Conservation (phyloP, 23 tunicate species). For the Styela clava region DNA sequence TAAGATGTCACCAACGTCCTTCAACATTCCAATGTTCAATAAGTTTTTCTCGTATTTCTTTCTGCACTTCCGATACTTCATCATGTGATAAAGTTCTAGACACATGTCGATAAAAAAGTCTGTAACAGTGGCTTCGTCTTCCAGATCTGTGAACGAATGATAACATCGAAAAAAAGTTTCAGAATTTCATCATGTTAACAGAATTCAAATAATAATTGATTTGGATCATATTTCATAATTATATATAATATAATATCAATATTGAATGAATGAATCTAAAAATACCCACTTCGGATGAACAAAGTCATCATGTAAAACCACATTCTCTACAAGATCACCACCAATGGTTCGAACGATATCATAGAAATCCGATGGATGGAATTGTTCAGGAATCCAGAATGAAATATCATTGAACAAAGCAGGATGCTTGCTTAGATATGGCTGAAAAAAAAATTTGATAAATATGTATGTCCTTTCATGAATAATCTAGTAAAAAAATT, state of each 20-base stretch:
- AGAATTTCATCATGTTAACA: no score
- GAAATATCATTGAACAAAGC: constrained; percentile 61
- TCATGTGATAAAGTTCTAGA: constrained; percentile 44
- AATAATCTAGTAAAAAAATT: neutral
- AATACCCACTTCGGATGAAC: constrained; percentile 63
- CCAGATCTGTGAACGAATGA: constrained; percentile 52
- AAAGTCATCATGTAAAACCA: constrained; percentile 55
- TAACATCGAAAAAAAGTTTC: no score
- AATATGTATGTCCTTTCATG: neutral
- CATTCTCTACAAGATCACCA: constrained; percentile 57
- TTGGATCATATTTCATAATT: no score
- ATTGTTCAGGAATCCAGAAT: constrained; percentile 76
- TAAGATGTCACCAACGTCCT: constrained; percentile 74
- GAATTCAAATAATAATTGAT: no score
- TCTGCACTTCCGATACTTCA: constrained; percentile 54
- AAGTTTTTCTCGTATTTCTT: constrained; percentile 27
- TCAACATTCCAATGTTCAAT: constrained; percentile 43
- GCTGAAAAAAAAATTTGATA: constrained; percentile 22
- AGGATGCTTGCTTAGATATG: constrained; percentile 74
- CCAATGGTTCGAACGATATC: constrained; percentile 60
- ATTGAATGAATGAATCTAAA: no score
- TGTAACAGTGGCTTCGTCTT: constrained; percentile 74
- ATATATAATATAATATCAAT: no score
- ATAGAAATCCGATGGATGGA: constrained; percentile 65
- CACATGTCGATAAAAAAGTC: constrained; percentile 77